phyloP scores from a whole-genome alignment of 2,888 invertebrate species.

The Oconnorella tubifera region DNA sequence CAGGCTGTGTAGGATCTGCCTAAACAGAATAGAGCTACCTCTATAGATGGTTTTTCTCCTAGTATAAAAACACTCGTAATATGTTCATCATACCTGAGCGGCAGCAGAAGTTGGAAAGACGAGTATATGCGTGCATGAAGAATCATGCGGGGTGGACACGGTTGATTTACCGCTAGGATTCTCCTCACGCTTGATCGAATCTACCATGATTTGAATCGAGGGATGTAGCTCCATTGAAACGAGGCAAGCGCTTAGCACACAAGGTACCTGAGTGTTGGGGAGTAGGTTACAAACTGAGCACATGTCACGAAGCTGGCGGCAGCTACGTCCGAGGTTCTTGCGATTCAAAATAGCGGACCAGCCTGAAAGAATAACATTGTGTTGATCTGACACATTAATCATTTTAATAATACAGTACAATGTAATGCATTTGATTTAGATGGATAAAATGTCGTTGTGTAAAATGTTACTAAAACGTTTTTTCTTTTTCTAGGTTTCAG shows the following conservation, averaged over 20 bases:
- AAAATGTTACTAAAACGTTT: too few relatives aligned
- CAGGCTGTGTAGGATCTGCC: too few relatives aligned
- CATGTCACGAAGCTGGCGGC: constrained; percentile 81
- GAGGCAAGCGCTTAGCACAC: constrained; percentile 94
- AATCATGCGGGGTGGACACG: constrained; percentile 91
- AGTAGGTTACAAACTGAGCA: constrained; percentile 83
- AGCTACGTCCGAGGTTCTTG: constrained; percentile 81
- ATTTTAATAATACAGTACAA: neutral
- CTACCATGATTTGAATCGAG: constrained; percentile 65
- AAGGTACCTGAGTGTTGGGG: constrained; percentile 70
- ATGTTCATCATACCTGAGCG: constrained; percentile 45
- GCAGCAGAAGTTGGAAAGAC: constrained; percentile 84
- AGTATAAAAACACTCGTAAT: too few relatives aligned
- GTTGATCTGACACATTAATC: too few relatives aligned
- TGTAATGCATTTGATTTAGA: neutral
- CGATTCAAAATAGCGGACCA: constrained; percentile 92
- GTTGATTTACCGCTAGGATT: constrained; percentile 47
- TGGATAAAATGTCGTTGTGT: constrained; percentile 19
- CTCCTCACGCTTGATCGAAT: constrained; percentile 46
- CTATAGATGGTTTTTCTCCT: too few relatives aligned
- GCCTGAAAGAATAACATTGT: constrained; percentile 62
- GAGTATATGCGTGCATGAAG: constrained; percentile 93
- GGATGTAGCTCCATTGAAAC: constrained; percentile 90
- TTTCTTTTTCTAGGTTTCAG: too few relatives aligned
- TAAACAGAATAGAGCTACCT: too few relatives aligned